Conservation (phyloP, 2,797 vertebrate genomes). For the Streptopelia turtur region DNA sequence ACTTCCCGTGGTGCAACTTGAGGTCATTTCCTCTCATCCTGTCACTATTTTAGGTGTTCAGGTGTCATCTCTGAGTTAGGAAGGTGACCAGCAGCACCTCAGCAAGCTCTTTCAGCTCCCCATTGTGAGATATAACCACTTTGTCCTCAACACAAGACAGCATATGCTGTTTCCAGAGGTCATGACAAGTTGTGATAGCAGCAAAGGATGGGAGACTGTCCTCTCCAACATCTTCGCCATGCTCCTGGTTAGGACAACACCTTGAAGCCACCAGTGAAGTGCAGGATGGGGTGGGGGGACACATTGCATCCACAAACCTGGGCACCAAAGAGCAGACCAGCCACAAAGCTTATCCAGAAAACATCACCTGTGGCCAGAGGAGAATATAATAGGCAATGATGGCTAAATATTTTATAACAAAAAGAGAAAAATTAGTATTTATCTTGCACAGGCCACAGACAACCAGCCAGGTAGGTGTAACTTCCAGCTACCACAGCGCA, state of each 20-base stretch:
- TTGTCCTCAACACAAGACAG: not conserved
- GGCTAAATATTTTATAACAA: not conserved
- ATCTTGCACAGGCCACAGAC: rapidly evolving
- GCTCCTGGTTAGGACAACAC: not conserved
- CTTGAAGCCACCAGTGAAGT: not conserved
- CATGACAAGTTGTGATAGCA: rapidly evolving
- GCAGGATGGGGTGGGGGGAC: not conserved
- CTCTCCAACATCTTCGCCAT: not conserved
- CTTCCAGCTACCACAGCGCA: not conserved
- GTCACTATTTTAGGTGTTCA: not conserved
- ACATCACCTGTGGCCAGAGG: not conserved
- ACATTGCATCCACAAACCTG: not conserved
- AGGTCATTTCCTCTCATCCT: too few relatives aligned
- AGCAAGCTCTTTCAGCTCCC: not conserved
- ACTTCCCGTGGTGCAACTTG: too few relatives aligned
- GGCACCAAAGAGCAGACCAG: rapidly evolving
- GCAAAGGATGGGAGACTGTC: not conserved
- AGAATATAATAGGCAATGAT: not conserved
- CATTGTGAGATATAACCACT: not conserved
- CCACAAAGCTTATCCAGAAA: not conserved
- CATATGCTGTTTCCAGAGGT: rapidly evolving
- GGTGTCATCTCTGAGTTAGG: not conserved
- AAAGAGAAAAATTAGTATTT: not conserved
- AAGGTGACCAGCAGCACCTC: not conserved
- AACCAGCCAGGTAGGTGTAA: not conserved